Evolutionary conservation across 2,797 vertebrate species (phyloP).

Genomic region (Danio jaintianensis): DNA sequence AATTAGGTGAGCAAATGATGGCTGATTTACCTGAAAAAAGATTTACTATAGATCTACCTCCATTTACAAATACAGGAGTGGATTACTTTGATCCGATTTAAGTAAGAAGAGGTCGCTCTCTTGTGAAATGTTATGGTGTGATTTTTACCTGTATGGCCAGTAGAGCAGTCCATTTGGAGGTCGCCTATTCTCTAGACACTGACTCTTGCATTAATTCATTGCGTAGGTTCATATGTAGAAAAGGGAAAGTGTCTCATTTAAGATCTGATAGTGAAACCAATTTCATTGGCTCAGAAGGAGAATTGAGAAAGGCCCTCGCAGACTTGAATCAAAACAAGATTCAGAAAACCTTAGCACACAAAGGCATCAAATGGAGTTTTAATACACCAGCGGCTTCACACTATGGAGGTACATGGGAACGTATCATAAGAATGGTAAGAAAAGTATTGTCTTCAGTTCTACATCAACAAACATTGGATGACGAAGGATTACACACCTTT

Average conservation of each 20-base stretch:
- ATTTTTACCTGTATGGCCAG: background rate
- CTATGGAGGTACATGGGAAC: background rate
- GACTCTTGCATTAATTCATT: background rate
- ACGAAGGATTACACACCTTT: background rate
- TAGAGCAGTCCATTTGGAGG: background rate
- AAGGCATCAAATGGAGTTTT: background rate
- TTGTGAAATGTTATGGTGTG: background rate
- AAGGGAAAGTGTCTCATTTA: background rate
- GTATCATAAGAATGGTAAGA: no score
- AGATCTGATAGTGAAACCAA: background rate
- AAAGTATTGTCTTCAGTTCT: background rate
- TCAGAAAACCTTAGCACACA: background rate
- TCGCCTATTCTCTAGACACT: background rate
- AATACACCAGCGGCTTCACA: background rate
- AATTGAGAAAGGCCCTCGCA: background rate
- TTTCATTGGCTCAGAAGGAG: background rate
- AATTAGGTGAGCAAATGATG: background rate
- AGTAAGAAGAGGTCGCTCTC: background rate
- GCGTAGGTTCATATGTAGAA: background rate
- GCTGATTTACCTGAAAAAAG: no score
- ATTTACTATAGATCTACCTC: background rate
- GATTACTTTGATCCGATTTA: background rate
- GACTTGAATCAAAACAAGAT: background rate
- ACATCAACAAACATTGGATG: background rate
- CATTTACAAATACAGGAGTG: background rate